Conservation (phyloP, 2,113 vertebrate species). For the Vidua chalybeata region DNA sequence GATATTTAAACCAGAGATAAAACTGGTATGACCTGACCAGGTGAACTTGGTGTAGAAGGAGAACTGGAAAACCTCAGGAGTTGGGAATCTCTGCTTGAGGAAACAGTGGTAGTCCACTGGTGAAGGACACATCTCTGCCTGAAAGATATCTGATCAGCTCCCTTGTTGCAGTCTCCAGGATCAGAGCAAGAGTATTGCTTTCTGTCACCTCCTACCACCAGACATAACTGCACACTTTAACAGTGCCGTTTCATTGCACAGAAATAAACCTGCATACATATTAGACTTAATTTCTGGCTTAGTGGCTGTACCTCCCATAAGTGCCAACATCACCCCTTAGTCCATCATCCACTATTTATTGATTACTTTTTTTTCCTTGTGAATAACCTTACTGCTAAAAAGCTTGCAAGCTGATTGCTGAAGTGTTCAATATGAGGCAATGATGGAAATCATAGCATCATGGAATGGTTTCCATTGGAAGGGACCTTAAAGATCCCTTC, state of each 20-base stretch:
- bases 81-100: background rate
- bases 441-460: background rate
- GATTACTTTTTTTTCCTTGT: background rate
- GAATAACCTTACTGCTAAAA: background rate
- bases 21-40: background rate
- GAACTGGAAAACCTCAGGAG: background rate
- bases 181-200: background rate
- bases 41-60: background rate
- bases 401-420: background rate
- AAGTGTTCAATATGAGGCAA: background rate
- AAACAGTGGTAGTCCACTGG: background rate
- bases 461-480: background rate
- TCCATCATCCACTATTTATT: background rate
- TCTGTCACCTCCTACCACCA: background rate
- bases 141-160: background rate
- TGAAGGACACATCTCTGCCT: background rate
- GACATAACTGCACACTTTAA: background rate
- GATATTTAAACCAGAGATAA: background rate
- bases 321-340: background rate
- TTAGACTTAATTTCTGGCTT: background rate
- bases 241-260: background rate
- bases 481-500: background rate
- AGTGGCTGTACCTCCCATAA: background rate
- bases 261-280: background rate
- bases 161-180: background rate